Conservation (phyloP, 2,888 invertebrate species). For the Gymnoscelis rufifasciata region DNA sequence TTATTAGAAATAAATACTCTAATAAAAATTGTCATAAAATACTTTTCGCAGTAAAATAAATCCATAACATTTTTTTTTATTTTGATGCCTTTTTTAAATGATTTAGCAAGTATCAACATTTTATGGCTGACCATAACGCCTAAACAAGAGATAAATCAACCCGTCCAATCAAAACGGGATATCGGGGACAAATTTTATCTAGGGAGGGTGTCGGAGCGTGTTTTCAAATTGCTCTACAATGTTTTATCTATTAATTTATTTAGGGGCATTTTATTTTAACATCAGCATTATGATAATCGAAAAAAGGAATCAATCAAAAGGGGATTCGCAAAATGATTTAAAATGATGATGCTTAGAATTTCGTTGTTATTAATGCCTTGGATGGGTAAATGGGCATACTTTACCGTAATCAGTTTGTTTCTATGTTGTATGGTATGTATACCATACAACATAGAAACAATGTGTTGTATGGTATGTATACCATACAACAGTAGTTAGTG, state of each 20-base stretch:
- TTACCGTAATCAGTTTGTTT: too few species aligned
- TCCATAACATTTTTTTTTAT: too few species aligned
- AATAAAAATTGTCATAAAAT: too few species aligned
- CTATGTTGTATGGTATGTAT: too few species aligned
- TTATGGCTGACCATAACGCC: constrained; percentile 42
- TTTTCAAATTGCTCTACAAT: constrained; percentile 73
- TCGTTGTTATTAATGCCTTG: not conserved
- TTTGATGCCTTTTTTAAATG: too few species aligned
- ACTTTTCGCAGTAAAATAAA: too few species aligned
- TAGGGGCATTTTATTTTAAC: constrained; percentile 20
- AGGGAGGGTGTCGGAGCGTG: constrained; percentile 65
- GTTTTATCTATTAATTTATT: constrained; percentile 65
- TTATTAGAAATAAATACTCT: too few species aligned
- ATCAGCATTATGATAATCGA: constrained; percentile 4
- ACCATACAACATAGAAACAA: too few species aligned
- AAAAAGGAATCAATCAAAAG: not conserved
- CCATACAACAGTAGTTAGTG: too few species aligned
- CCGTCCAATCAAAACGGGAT: constrained; percentile 75
- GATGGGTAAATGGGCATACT: too few species aligned
- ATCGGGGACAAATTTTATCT: constrained; percentile 72
- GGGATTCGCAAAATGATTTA: not conserved
- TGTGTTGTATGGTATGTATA: too few species aligned
- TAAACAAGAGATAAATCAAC: constrained; percentile 76
- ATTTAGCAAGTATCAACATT: constrained; percentile 49
- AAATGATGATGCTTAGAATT: not conserved